Percentiles rank a stretch among this genome's conserved stretches.
Evolutionary conservation across 2,113 vertebrate genomes (phyloP).

Genomic region (Pedionomus torquatus): DNA sequence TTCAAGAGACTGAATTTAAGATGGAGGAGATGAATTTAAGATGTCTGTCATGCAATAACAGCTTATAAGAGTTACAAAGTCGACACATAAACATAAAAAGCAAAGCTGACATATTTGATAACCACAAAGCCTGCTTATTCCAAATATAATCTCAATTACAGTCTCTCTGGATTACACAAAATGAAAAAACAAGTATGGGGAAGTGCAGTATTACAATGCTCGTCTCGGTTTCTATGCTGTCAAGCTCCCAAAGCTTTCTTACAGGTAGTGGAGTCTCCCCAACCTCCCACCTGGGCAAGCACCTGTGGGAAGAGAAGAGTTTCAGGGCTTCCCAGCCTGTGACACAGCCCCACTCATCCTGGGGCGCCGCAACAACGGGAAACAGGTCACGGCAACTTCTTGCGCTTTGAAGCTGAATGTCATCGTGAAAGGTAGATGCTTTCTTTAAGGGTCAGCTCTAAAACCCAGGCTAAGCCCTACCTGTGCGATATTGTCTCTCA

Average conservation of each 20-base stretch:
- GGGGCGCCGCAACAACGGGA: fast-evolving
- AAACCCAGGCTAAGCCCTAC: not conserved
- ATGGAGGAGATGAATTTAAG: conserved; percentile 18
- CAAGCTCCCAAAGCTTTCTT: not conserved
- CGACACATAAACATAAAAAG: not conserved
- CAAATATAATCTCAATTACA: conserved; percentile 10
- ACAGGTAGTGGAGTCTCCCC: fast-evolving
- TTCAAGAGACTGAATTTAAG: conserved; percentile 15
- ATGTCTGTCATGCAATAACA: not conserved
- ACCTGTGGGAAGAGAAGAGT: not conserved
- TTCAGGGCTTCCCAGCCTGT: too few relatives aligned
- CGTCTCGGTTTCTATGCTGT: fast-evolving
- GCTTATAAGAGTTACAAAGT: not conserved
- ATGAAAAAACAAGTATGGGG: not conserved
- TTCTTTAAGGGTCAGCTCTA: not conserved
- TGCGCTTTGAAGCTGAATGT: not conserved
- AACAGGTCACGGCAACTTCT: fast-evolving
- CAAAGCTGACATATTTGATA: conserved; percentile 18
- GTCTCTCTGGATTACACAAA: not conserved
- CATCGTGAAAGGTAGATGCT: fast-evolving
- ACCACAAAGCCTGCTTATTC: conserved; percentile 19
- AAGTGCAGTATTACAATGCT: not conserved
- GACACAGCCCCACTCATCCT: fast-evolving
- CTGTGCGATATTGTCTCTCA: fast-evolving
- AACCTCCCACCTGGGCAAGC: fast-evolving